A percentile compares a stretch with the other conserved stretches of the same genome.
These are phyloP conservation scores for Osmoderma eremita DNA, from an alignment of 2,888 invertebrate species.

Conservation along the genomic window DNA sequence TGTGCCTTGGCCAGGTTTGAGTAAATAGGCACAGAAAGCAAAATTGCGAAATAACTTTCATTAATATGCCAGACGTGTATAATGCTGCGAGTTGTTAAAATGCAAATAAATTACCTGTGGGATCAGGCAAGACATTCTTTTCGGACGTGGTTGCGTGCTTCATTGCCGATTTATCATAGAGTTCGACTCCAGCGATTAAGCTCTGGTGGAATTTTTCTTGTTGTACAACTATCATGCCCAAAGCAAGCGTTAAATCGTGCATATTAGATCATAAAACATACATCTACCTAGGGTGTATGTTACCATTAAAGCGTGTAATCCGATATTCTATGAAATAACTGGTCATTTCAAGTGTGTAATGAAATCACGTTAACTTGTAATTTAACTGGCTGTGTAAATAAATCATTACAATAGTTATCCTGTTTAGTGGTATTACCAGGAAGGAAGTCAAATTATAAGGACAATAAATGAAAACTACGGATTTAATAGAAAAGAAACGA, in stretches of 20 bases:
- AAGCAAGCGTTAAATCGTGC: slow-evolving; percentile 49
- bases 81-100: slow-evolving; percentile 20
- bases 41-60: slow-evolving; percentile 26
- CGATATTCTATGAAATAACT: too few species aligned
- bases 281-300: neutral
- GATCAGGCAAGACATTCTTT: slow-evolving; percentile 79
- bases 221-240: slow-evolving; percentile 68
- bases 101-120: slow-evolving; percentile 65
- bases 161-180: slow-evolving; percentile 78
- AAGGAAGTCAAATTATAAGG: too few species aligned
- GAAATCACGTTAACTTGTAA: too few species aligned
- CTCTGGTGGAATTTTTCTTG: slow-evolving; percentile 80
- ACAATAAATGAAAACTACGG: too few species aligned
- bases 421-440: too few species aligned
- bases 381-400: too few species aligned
- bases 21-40: slow-evolving; percentile 18
- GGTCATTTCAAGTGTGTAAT: too few species aligned
- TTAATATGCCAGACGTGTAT: slow-evolving; percentile 40
- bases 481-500: too few species aligned
- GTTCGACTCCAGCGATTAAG: slow-evolving; percentile 76
- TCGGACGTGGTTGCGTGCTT: slow-evolving; percentile 79
- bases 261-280: slow-evolving; percentile 43
- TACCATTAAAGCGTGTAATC: too few species aligned
- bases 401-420: too few species aligned
- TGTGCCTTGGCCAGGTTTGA: neutral